Evolutionary conservation across 2,113 vertebrate genomes (phyloP).

Genomic region (Semicossyphus pulcher): DNA sequence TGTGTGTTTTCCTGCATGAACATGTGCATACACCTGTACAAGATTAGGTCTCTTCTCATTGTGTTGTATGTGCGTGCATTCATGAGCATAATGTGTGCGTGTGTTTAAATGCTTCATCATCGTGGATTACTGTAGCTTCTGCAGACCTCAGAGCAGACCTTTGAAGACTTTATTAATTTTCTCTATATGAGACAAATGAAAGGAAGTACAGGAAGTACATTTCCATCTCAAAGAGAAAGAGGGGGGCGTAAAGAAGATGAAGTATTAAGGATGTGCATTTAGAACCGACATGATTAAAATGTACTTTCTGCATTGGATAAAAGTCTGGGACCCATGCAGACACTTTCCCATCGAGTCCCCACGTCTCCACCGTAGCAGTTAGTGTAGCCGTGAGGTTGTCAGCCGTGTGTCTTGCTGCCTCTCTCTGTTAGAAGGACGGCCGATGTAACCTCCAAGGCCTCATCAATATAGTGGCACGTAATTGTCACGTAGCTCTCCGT

Average conservation of each 20-base stretch:
- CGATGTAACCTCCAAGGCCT: too few relatives aligned
- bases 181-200: conserved; percentile 47
- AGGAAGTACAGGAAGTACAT: conserved; percentile 39
- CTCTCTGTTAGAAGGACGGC: too few relatives aligned
- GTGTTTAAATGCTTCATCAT: conserved; percentile 62
- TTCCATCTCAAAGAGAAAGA: conserved; percentile 14
- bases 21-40: conserved; percentile 65
- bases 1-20: conserved; percentile 24
- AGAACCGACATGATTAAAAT: too few relatives aligned
- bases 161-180: conserved; percentile 73
- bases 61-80: conserved; percentile 36
- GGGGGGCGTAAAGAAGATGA: conserved; percentile 9
- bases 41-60: conserved; percentile 52
- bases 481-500: too few relatives aligned
- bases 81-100: neutral
- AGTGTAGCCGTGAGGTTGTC: too few relatives aligned
- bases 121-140: conserved; percentile 59
- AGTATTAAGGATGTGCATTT: too few relatives aligned
- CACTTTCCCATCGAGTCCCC: too few relatives aligned
- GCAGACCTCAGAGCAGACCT: conserved; percentile 36
- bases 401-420: too few relatives aligned
- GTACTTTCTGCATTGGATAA: too few relatives aligned
- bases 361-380: too few relatives aligned
- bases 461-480: too few relatives aligned
- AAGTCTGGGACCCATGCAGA: too few relatives aligned